phyloP scores from a whole-genome alignment of 30 jellyfish, hydroid and myxozoan species.

The Hydractinia echinata region DNA sequence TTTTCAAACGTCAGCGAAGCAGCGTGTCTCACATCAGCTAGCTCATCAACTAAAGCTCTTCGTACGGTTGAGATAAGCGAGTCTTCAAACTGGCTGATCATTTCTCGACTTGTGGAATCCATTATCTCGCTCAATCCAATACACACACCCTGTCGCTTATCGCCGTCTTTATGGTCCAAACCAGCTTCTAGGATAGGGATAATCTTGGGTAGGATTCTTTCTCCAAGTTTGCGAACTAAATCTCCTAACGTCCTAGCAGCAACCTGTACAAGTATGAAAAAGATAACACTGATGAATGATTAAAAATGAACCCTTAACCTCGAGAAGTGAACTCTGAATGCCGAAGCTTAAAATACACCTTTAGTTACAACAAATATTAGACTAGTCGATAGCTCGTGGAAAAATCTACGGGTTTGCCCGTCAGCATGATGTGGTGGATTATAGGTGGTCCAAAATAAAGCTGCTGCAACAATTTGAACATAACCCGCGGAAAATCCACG shows the following conservation, averaged over 20 bases:
- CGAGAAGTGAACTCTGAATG: no score
- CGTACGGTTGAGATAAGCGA: slow-evolving; percentile 78
- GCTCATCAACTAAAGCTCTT: slow-evolving; percentile 76
- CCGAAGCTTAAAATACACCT: no score
- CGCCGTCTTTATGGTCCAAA: slow-evolving; percentile 72
- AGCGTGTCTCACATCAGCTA: slow-evolving; percentile 80
- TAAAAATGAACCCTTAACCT: no score
- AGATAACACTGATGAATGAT: no score
- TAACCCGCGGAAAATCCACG: no score
- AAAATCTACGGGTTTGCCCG: no score
- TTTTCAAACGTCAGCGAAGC: slow-evolving; percentile 88
- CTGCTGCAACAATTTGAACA: no score
- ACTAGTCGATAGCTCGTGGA: no score
- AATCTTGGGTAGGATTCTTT: slow-evolving; percentile 88
- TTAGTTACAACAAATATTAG: no score
- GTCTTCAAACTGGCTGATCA: slow-evolving; percentile 93
- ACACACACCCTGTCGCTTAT: slow-evolving; percentile 95
- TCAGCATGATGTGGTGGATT: no score
- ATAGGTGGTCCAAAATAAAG: no score
- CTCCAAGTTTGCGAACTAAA: slow-evolving; percentile 97
- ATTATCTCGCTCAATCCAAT: slow-evolving; percentile 93
- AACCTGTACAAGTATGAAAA: slow-evolving; percentile 33
- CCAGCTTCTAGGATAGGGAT: slow-evolving; percentile 92
- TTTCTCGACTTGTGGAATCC: slow-evolving; percentile 90
- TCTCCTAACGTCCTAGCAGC: slow-evolving; percentile 98